These are phyloP conservation scores for Takifugu rubripes DNA, from an alignment of 2,797 vertebrate genomes.

Conservation along the genomic window DNA sequence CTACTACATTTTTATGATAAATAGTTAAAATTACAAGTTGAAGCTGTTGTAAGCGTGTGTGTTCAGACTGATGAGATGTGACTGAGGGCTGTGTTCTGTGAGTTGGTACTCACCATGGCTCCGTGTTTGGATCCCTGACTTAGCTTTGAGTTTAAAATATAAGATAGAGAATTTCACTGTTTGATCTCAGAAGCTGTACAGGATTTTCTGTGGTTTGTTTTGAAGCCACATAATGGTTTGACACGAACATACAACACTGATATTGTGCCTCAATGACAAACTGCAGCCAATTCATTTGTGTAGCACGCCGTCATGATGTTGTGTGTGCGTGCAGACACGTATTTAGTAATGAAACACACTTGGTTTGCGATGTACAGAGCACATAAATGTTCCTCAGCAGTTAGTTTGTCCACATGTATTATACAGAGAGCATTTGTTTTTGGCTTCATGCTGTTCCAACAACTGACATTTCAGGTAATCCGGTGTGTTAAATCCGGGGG, in stretches of 20 bases:
- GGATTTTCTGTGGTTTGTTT: conserved; percentile 37
- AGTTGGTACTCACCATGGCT: conserved; percentile 82
- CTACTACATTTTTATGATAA: too few relatives aligned
- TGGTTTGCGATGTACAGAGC: conserved; percentile 45
- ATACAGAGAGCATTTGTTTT: conserved; percentile 30
- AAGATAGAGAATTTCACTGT: conserved; percentile 82
- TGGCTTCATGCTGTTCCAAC: conserved; percentile 65
- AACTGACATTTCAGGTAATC: conserved; percentile 46
- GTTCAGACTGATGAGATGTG: conserved; percentile 58
- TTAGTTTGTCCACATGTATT: conserved; percentile 44
- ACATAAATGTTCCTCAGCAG: conserved; percentile 36
- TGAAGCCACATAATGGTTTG: conserved; percentile 54
- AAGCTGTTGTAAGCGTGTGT: conserved; percentile 20
- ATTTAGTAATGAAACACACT: conserved; percentile 51
- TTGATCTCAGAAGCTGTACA: conserved; percentile 54
- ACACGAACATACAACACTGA: conserved; percentile 68
- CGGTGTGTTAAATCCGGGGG: background rate
- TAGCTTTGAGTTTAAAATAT: conserved; percentile 83
- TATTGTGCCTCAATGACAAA: conserved; percentile 28
- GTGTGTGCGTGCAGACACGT: conserved; percentile 30
- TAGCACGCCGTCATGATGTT: conserved; percentile 36
- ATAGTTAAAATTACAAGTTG: too few relatives aligned
- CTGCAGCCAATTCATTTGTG: conserved; percentile 43
- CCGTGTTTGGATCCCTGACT: conserved; percentile 88
- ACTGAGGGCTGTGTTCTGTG: conserved; percentile 68